These are phyloP conservation scores for Scaptomyza hsui DNA, from an alignment of 1,140 invertebrate species.

Conservation along the genomic window DNA sequence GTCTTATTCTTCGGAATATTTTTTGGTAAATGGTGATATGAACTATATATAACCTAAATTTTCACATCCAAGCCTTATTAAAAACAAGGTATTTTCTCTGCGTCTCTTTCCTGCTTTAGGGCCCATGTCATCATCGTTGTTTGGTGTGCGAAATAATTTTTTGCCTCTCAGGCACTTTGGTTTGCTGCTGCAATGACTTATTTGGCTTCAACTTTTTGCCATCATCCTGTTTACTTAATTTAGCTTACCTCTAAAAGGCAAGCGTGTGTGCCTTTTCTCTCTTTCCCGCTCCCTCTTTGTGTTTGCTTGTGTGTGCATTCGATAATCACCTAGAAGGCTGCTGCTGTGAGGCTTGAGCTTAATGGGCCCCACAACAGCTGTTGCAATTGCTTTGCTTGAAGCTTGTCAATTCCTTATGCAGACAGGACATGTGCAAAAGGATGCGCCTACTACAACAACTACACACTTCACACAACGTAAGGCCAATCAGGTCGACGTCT, in stretches of 20 bases:
- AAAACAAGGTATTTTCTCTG: neutral
- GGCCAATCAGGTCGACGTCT: constrained; percentile 40
- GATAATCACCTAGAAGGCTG: constrained; percentile 61
- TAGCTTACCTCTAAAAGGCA: constrained; percentile 10
- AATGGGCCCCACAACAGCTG: constrained; percentile 47
- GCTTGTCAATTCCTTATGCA: constrained; percentile 41
- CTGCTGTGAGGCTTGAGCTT: constrained; percentile 29
- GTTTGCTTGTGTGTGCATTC: constrained; percentile 27
- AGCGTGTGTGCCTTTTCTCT: neutral
- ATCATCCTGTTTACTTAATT: constrained; percentile 52
- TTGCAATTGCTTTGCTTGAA: constrained; percentile 26
- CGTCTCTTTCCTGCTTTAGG: constrained; percentile 20
- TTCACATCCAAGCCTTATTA: too few species aligned
- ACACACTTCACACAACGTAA: neutral
- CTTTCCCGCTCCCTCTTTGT: too few species aligned
- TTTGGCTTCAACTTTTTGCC: constrained; percentile 62
- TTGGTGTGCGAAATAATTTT: constrained; percentile 57
- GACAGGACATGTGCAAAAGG: constrained; percentile 18
- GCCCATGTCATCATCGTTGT: constrained; percentile 30
- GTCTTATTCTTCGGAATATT: too few species aligned
- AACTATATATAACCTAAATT: too few species aligned
- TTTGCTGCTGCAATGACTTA: constrained; percentile 53
- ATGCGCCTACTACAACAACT: neutral
- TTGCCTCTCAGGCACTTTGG: constrained; percentile 22
- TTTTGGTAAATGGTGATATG: too few species aligned